Evolutionary conservation across 64 coral and sea anemone species (phyloP), one percentile per base, ranked within the genome.

Genomic region (Actinia equina): DNA sequence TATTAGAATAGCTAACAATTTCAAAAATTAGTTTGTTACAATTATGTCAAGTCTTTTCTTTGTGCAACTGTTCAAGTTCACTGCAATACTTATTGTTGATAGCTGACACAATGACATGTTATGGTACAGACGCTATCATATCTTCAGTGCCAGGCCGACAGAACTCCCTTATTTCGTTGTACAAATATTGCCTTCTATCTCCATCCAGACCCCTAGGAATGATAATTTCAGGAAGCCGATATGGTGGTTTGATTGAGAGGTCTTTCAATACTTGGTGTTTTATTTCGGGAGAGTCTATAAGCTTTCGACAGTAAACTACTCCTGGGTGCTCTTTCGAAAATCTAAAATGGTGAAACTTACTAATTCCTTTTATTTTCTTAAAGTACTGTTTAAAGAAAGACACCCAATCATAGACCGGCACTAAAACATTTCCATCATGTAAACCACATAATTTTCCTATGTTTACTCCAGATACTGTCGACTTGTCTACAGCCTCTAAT

Each of bases 71-170:
- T n/a, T n/a, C n/a, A n/a, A n/a, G n/a, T n/a, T n/a, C n/a, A n/a
- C n/a, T n/a, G n/a, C n/a, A n/a, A n/a, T n/a, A n/a, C n/a, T n/a
- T n/a, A n/a, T n/a, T n/a, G n/a, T n/a, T n/a, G n/a, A n/a, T n/a
- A n/a, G n/a, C n/a, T n/a, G n/a, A n/a, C n/a, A n/a, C n/a, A n/a
- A n/a, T n/a, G n/a, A n/a, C n/a, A n/a, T n/a, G n/a, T n/a, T n/a
- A n/a, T n/a, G 63, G 79, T 30, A 64, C 81, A 77, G 88, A 82
- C 20, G 88, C 88, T 58, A 90, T 49, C 26, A 84, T 77, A 83
- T 90, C 88, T 44, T 90, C 82, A 42, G 88, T 90, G 9, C 88
- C 88, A 64, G 82, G 62, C 4, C 88, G 81, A 54, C 81, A 90
- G 30, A 85, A 90, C 67, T 90, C 81, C 49, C 82, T 77, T 15